These are phyloP conservation scores for Phenganax stokvisi DNA, from an alignment of 92 coral and sea anemone species.

Conservation along the genomic window DNA sequence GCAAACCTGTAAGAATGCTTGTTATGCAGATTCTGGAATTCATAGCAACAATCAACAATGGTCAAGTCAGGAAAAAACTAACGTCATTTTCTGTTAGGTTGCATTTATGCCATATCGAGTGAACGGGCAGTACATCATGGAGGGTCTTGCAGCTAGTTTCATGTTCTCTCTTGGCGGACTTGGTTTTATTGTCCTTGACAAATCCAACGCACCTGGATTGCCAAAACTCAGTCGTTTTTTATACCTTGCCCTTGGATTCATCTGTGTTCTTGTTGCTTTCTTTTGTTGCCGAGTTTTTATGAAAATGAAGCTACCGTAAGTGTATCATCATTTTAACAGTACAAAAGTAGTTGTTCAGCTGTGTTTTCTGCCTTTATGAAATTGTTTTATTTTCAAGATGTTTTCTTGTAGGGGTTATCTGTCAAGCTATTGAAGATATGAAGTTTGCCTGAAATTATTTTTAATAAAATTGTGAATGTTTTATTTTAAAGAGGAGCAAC, in stretches of 20 bases:
- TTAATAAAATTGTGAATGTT: not conserved
- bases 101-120: constrained; percentile 99
- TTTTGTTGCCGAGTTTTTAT: constrained; percentile 94
- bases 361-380: not conserved
- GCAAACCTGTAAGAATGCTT: constrained; percentile 79
- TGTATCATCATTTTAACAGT: not conserved
- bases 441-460: constrained; percentile 28
- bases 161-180: constrained; percentile 95
- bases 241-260: constrained; percentile 78
- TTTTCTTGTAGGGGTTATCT: constrained; percentile 71
- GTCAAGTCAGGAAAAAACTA: not conserved
- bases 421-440: constrained; percentile 53
- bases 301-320: constrained; percentile 99
- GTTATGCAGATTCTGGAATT: not conserved
- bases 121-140: constrained; percentile 99
- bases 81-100: constrained; percentile 51
- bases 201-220: constrained; percentile 94
- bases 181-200: constrained; percentile 92
- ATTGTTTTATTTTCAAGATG: not conserved
- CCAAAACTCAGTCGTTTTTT: constrained; percentile 86
- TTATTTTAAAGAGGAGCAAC: not conserved
- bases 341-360: not conserved
- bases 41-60: not conserved
- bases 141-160: constrained; percentile 95
- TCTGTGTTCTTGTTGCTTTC: constrained; percentile 80